Conservation (phyloP, 2,113 vertebrate species). For the Ramphastos sulfuratus region DNA sequence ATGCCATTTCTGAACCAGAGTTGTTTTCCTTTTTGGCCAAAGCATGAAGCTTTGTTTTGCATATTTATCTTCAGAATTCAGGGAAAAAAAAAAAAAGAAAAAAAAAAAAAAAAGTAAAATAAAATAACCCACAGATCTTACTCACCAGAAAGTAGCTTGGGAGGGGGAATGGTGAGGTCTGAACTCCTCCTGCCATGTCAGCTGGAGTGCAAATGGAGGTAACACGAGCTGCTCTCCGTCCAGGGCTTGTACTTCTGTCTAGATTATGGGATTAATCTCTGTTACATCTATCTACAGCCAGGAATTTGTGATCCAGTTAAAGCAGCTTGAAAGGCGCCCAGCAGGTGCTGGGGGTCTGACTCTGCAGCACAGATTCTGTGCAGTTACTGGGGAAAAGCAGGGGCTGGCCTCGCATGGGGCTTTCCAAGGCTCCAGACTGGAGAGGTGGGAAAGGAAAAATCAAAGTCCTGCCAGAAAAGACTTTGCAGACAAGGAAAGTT, state of each 20-base stretch:
- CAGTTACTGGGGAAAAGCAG: background rate
- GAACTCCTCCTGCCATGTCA: background rate
- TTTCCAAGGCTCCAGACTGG: background rate
- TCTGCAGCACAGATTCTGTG: background rate
- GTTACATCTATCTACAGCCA: slow-evolving; percentile 48
- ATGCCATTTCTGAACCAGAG: background rate
- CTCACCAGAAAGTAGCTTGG: background rate
- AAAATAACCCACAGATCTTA: background rate
- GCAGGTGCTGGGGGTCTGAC: slow-evolving; percentile 49
- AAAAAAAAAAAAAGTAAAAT: background rate
- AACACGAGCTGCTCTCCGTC: slow-evolving; percentile 11
- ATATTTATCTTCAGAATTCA: background rate
- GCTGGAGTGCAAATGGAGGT: slow-evolving; percentile 2
- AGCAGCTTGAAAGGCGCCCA: slow-evolving; percentile 46
- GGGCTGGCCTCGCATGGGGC: background rate
- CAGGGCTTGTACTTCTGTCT: slow-evolving; percentile 40
- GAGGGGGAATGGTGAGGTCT: background rate
- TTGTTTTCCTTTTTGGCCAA: background rate
- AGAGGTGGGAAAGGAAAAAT: background rate
- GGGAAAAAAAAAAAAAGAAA: background rate
- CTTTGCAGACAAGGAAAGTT: background rate
- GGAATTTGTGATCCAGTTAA: slow-evolving; percentile 59
- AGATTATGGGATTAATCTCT: slow-evolving; percentile 55
- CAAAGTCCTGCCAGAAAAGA: slow-evolving; percentile 5
- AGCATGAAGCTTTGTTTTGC: slow-evolving; percentile 6